These are phyloP conservation scores for Procambarus clarkii DNA, from an alignment of 1,140 invertebrate genomes.

Conservation along the genomic window DNA sequence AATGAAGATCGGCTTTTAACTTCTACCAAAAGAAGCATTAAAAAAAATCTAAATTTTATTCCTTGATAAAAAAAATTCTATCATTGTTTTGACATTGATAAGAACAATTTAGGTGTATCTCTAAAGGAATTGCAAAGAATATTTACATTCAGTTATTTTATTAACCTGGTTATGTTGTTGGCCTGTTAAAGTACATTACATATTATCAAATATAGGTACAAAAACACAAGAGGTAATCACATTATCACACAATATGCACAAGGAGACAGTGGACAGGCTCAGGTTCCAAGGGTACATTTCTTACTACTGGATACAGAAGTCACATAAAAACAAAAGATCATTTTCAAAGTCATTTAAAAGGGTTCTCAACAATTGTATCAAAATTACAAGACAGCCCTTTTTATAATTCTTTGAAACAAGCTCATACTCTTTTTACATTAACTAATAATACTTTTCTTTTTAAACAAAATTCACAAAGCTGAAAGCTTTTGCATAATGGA, in stretches of 20 bases:
- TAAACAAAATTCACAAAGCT: slow-evolving; percentile 8
- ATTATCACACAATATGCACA: slow-evolving; percentile 55
- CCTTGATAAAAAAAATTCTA: too few relatives aligned
- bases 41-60: too few relatives aligned
- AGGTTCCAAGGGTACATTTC: background rate
- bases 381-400: background rate
- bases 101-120: too few relatives aligned
- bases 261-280: slow-evolving; percentile 51
- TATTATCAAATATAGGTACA: slow-evolving; percentile 70
- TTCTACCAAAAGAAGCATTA: too few relatives aligned
- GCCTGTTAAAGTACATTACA: slow-evolving; percentile 68
- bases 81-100: too few relatives aligned
- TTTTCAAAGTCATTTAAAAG: background rate
- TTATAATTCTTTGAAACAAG: background rate
- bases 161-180: slow-evolving; percentile 70
- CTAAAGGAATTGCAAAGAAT: background rate
- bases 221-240: slow-evolving; percentile 64
- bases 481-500: slow-evolving; percentile 7
- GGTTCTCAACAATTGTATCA: background rate
- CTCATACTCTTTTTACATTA: background rate
- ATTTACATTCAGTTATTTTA: slow-evolving; percentile 59
- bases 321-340: background rate
- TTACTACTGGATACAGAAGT: background rate
- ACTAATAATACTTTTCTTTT: background rate
- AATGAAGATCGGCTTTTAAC: too few relatives aligned